Conservation (phyloP, 2,888 invertebrate species). For the Pseudoips prasinana region DNA sequence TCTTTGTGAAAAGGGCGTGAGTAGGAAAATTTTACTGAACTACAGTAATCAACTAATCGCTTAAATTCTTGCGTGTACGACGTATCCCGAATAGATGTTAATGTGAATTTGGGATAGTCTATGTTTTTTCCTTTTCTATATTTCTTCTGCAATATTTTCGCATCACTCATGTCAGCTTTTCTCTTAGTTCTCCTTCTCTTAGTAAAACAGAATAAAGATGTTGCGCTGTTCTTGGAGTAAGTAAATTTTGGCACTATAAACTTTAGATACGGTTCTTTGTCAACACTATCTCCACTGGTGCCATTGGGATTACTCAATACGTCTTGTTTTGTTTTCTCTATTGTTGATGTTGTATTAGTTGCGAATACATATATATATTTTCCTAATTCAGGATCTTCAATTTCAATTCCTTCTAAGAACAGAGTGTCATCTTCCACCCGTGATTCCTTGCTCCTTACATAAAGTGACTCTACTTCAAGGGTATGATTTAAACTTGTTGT, state of each 20-base stretch:
- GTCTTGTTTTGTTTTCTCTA: background rate
- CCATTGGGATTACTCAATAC: background rate
- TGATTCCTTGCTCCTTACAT: background rate
- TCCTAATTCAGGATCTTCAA: background rate
- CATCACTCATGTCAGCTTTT: conserved; percentile 48
- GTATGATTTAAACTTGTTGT: background rate
- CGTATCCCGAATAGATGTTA: conserved; percentile 35
- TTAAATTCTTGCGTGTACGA: conserved; percentile 59
- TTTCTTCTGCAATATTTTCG: conserved; percentile 41
- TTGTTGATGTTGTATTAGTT: background rate
- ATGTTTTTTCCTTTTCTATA: conserved; percentile 70
- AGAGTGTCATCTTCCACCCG: background rate
- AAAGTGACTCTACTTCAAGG: background rate
- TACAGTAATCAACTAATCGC: conserved; percentile 55
- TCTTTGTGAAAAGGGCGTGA: conserved; percentile 64
- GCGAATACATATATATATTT: background rate
- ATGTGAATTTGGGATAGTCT: conserved; percentile 54
- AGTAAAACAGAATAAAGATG: conserved; percentile 2
- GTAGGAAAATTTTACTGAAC: conserved; percentile 65
- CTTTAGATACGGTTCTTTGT: background rate
- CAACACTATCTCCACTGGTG: background rate
- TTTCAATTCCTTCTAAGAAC: background rate
- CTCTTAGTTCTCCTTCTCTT: conserved; percentile 44
- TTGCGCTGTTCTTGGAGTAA: conserved; percentile 38
- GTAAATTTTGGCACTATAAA: conserved; percentile 45